Percentiles rank a stretch among this genome's conserved stretches.
Evolutionary conservation across 35 echinoderm and acorn worm genomes (phyloP).

Genomic region (Ophiothrix spiculata): DNA sequence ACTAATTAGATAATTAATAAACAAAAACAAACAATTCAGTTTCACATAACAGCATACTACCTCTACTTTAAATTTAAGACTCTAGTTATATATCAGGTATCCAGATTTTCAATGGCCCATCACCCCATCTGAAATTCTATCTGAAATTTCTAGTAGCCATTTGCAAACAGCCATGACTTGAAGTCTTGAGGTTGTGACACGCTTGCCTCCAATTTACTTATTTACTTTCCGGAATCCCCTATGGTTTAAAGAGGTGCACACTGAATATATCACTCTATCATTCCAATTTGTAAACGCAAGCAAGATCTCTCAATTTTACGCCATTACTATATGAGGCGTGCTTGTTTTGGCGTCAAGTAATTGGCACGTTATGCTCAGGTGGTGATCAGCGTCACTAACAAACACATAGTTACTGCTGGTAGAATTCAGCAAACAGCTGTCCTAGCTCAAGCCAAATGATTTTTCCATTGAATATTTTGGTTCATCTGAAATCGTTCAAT

Average conservation of each 20-base stretch:
- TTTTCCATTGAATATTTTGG: not conserved
- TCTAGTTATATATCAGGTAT: too few species aligned
- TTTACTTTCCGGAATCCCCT: not conserved
- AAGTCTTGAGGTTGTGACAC: not conserved
- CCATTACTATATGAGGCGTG: slow-evolving; percentile 14
- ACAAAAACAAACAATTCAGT: too few species aligned
- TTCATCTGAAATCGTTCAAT: not conserved
- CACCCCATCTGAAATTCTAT: too few species aligned
- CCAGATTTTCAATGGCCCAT: too few species aligned
- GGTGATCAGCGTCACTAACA: not conserved
- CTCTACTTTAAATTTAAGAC: too few species aligned
- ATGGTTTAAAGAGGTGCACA: not conserved
- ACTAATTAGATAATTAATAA: too few species aligned
- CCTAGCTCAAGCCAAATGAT: too few species aligned
- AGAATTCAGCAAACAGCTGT: too few species aligned
- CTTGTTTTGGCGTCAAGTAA: slow-evolving; percentile 2
- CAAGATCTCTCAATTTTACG: slow-evolving; percentile 7
- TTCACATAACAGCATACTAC: too few species aligned
- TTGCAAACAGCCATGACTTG: not conserved
- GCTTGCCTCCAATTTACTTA: not conserved
- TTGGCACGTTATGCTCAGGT: slow-evolving; percentile 14
- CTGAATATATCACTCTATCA: slow-evolving; percentile 9
- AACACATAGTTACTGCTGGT: too few species aligned
- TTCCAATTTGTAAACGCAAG: not conserved
- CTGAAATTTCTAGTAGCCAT: not conserved